Evolutionary conservation across 2,888 invertebrate genomes (phyloP).

Genomic region (Lasioglossum pauxillum): DNA sequence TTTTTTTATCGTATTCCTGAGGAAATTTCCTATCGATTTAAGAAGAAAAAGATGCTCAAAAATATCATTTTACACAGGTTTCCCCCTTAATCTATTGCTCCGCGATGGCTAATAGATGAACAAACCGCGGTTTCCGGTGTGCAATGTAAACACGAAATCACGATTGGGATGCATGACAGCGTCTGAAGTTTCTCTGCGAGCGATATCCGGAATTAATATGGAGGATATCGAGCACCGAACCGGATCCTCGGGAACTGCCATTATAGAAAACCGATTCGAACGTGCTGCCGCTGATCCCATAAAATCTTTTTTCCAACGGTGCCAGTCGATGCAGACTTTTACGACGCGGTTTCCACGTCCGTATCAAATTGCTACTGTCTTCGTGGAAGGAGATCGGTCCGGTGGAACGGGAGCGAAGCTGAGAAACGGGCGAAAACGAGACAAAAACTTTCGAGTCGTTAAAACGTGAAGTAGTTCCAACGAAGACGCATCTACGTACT

Average conservation of each 20-base stretch:
- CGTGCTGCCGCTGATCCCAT: background rate
- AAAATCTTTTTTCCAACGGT: background rate
- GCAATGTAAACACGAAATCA: background rate
- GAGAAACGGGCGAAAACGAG: background rate
- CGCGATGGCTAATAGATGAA: background rate
- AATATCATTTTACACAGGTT: too few relatives aligned
- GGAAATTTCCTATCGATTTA: too few relatives aligned
- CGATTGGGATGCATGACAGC: background rate
- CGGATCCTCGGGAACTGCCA: background rate
- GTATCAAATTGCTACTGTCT: background rate
- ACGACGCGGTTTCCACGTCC: background rate
- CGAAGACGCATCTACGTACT: background rate
- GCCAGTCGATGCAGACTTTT: background rate
- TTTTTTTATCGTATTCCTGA: too few relatives aligned
- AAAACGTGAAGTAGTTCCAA: background rate
- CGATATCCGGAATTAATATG: constrained; percentile 8
- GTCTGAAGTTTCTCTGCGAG: background rate
- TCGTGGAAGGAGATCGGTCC: background rate
- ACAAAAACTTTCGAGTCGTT: background rate
- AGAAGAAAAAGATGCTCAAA: too few relatives aligned
- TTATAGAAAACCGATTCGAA: constrained; percentile 15
- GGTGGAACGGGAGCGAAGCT: background rate
- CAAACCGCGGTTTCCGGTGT: background rate
- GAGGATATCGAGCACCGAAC: background rate
- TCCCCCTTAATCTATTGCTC: too few relatives aligned